Evolutionary conservation across 1,140 invertebrate genomes (phyloP).

Genomic region (Tachypleus tridentatus): DNA sequence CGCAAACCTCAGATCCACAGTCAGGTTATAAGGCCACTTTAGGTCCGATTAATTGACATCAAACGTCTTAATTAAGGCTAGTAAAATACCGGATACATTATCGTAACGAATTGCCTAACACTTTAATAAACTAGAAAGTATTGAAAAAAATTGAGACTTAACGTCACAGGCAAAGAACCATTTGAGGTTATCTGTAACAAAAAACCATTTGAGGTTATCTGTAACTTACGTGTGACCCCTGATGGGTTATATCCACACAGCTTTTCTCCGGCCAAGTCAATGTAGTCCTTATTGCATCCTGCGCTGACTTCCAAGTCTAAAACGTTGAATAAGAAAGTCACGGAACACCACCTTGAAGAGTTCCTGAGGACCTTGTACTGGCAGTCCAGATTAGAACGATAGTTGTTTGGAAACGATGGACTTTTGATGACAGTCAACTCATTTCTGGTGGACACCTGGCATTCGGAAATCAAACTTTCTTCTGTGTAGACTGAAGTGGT

Average conservation of each 20-base stretch:
- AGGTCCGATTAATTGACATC: too few species aligned
- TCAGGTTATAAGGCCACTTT: too few species aligned
- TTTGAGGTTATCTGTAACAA: too few species aligned
- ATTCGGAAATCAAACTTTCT: neutral
- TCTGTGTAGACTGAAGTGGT: too few species aligned
- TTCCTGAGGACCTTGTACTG: slow-evolving; percentile 17
- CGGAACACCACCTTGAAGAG: slow-evolving; percentile 15
- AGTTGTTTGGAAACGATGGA: slow-evolving; percentile 16
- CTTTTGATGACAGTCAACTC: slow-evolving; percentile 19
- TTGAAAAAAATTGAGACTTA: too few species aligned
- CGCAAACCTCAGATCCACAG: too few species aligned
- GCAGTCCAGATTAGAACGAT: slow-evolving; percentile 19
- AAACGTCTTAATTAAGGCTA: too few species aligned
- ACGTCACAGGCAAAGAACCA: too few species aligned
- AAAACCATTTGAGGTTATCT: too few species aligned
- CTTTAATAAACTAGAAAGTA: too few species aligned
- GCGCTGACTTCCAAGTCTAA: slow-evolving; percentile 19
- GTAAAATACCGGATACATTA: too few species aligned
- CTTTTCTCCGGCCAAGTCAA: slow-evolving; percentile 15
- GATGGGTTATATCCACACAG: slow-evolving; percentile 19
- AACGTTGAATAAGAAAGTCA: slow-evolving; percentile 22
- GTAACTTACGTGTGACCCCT: slow-evolving; percentile 14
- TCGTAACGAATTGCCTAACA: too few species aligned
- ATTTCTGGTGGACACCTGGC: slow-evolving; percentile 15
- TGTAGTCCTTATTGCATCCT: slow-evolving; percentile 20